These are phyloP conservation scores for Epicampocera succincta DNA, from an alignment of 2,888 invertebrate genomes.

Conservation along the genomic window DNA sequence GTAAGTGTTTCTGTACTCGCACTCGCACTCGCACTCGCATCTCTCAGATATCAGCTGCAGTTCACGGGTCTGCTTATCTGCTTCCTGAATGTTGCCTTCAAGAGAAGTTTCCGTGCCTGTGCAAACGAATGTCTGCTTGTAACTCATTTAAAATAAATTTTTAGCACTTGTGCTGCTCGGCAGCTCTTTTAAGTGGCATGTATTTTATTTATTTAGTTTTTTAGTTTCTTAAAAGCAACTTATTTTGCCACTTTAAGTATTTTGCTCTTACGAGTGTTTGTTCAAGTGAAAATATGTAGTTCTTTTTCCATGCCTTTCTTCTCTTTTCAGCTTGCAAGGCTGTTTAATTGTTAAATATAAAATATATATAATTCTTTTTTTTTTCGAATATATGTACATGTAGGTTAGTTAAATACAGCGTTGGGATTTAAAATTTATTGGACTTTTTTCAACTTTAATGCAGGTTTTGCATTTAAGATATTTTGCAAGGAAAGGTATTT, in stretches of 20 bases:
- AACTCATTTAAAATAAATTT: conserved; percentile 59
- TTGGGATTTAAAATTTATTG: not conserved
- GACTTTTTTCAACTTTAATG: not conserved
- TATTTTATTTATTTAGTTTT: conserved; percentile 47
- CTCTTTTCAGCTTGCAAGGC: conserved; percentile 28
- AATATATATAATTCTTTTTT: not conserved
- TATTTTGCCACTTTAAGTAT: conserved; percentile 23
- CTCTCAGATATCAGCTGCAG: conserved; percentile 47
- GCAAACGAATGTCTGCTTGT: conserved; percentile 29
- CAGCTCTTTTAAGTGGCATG: conserved; percentile 33
- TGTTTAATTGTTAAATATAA: conserved; percentile 32
- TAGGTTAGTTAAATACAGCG: conserved; percentile 10
- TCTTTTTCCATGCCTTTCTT: not conserved
- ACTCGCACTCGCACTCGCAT: not conserved
- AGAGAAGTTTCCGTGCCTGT: conserved; percentile 24
- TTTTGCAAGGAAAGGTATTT: not conserved
- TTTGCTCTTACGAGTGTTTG: not conserved
- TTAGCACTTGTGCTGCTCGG: conserved; percentile 40
- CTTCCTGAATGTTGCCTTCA: not conserved
- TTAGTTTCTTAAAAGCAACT: conserved; percentile 24
- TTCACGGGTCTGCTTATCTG: conserved; percentile 28
- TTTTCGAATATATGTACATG: too few species aligned
- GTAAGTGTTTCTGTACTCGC: not conserved
- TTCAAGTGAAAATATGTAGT: conserved; percentile 24
- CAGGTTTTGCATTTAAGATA: not conserved